Evolutionary conservation across 2,113 vertebrate species (phyloP).

Genomic region (Lepus europaeus): DNA sequence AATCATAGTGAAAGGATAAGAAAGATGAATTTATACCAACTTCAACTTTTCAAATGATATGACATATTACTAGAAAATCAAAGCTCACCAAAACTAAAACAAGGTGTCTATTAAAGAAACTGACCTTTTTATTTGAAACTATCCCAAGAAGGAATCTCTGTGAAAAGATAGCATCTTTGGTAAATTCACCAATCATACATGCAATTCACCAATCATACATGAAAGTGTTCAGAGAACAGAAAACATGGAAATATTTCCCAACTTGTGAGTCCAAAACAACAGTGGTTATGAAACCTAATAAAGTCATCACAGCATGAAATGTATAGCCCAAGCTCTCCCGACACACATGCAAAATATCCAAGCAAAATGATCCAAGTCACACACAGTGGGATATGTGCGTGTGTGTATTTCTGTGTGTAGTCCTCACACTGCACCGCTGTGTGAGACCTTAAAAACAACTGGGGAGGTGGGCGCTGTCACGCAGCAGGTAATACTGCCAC

Average conservation of each 20-base stretch:
- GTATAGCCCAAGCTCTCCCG: no score
- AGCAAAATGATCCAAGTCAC: not conserved
- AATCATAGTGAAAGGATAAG: not conserved
- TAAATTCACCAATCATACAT: not conserved
- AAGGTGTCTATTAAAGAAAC: not conserved
- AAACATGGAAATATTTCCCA: not conserved
- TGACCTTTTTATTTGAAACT: slow-evolving; percentile 11
- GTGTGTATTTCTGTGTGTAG: not conserved
- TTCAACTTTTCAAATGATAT: not conserved
- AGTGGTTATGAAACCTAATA: not conserved
- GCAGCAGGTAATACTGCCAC: no score
- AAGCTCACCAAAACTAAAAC: not conserved
- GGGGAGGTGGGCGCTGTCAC: not conserved
- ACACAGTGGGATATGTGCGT: not conserved
- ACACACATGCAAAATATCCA: no score
- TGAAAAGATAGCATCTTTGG: not conserved
- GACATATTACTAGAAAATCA: slow-evolving; percentile 3
- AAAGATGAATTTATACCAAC: not conserved
- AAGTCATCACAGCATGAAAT: not conserved
- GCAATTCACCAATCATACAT: not conserved
- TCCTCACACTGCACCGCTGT: not conserved
- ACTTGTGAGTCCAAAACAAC: not conserved
- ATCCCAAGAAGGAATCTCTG: not conserved
- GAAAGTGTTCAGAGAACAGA: not conserved
- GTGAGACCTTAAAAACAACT: not conserved